Base-by-base conservation (phyloP, 1,140 invertebrate genomes). In the Nephotettix cincticeps region DNA sequence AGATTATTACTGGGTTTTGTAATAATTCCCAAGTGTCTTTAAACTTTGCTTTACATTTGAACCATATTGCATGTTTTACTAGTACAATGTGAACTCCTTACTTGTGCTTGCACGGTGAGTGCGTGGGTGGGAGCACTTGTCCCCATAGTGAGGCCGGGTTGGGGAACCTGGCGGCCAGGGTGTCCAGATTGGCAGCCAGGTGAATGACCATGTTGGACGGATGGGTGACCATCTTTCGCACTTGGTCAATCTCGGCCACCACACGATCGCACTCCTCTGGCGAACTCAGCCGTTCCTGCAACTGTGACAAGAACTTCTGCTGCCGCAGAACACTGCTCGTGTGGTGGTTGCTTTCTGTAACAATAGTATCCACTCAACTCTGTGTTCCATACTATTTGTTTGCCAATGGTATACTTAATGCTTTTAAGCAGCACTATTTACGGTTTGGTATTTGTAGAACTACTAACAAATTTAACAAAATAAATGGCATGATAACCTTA, bases 271-370 rank as follows among this genome's bases (percentile, higher is more conserved):
- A 83, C 19, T 86, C 80, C 0, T 82, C 81, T 9, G 61, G 13
- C 2, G 81, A 80, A 1, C 87, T 85, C 4, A 94, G 77, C 68
- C 83, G 82, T 58, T 87, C 82, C 0, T 90, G 73, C 0, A 94
- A 72, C 29, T 88, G 83, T 14, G 84, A 88, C 4, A 96, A 83
- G 78, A 96, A 95, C 64, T 87, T 87, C 51, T 91, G 88, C 76
- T 96, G 94, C 0, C 88, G 83, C 13, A 95, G 78, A 71, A 94
- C 85, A 66, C 88, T 90, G 56, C 84, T 85, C 64, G 86, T 82
- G 76, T 88, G 87, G 71, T 88, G 80, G 79, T 95, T 96, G 75
- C 88, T 92, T 69, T 92, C 91, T 88, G 81, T 9, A 28, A 51
- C 47, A 51, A 36, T 14, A n/a, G n/a, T n/a, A n/a, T n/a, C n/a